phyloP scores from a whole-genome alignment of 2,113 vertebrate genomes.

The Ginglymostoma cirratum region DNA sequence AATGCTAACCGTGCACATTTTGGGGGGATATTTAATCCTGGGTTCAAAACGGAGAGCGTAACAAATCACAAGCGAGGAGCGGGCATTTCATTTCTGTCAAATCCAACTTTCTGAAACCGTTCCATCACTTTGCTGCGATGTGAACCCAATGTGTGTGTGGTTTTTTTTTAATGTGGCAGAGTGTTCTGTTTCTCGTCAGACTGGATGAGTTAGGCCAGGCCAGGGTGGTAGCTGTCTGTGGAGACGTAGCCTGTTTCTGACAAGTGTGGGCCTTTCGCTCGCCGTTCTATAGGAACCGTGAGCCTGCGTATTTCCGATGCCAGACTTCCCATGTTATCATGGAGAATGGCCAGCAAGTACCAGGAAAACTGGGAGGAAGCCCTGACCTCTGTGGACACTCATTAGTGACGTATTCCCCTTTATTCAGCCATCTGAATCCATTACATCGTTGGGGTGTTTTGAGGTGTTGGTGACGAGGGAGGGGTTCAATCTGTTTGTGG shows the following conservation, averaged over 20 bases:
- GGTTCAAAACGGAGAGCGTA: background rate
- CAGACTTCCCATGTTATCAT: background rate
- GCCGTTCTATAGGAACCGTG: background rate
- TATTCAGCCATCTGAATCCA: background rate
- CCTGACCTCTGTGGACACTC: background rate
- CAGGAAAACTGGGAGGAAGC: background rate
- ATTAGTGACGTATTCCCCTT: background rate
- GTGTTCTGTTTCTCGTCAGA: background rate
- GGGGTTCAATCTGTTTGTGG: too few relatives aligned
- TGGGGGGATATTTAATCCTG: background rate
- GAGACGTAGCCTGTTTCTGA: background rate
- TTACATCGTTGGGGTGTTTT: background rate
- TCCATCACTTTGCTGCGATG: background rate
- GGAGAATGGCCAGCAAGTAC: background rate
- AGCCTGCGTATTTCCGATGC: background rate
- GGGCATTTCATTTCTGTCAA: background rate
- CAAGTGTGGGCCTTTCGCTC: background rate
- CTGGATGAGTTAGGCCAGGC: background rate
- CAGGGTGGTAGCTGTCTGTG: background rate
- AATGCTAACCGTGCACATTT: background rate
- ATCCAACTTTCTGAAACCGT: background rate
- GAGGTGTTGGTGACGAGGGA: background rate
- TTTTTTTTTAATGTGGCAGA: background rate
- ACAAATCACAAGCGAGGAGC: background rate
- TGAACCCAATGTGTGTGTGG: background rate